phyloP scores from a whole-genome alignment of 2,888 invertebrate genomes.

The Alloplasta piceator region DNA sequence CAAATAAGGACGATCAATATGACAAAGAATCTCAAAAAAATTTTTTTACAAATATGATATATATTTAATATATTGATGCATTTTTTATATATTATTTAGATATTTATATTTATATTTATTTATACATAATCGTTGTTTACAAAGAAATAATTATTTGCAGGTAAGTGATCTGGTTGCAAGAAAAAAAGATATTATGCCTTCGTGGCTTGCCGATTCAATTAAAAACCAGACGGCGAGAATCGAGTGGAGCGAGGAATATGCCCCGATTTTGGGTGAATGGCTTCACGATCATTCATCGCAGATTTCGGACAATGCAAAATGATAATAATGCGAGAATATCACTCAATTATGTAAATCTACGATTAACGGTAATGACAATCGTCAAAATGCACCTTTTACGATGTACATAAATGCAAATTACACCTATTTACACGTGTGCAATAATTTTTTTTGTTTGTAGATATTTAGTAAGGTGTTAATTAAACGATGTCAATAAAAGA shows the following conservation, averaged over 20 bases:
- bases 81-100: background rate
- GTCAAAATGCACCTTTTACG: background rate
- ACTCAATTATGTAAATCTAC: background rate
- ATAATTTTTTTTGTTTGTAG: too few species aligned
- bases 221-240: slow-evolving; percentile 47
- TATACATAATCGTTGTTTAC: background rate
- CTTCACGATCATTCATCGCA: slow-evolving; percentile 49
- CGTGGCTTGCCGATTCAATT: slow-evolving; percentile 29
- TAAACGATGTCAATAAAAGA: too few species aligned
- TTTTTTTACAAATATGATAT: background rate
- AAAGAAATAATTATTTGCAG: slow-evolving; percentile 34
- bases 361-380: slow-evolving; percentile 4
- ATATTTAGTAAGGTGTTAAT: too few species aligned
- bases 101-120: slow-evolving; percentile 1
- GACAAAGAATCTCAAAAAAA: background rate
- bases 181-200: slow-evolving; percentile 15
- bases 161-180: slow-evolving; percentile 44
- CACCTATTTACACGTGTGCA: too few species aligned
- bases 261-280: slow-evolving; percentile 61
- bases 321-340: slow-evolving; percentile 6
- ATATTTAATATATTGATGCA: background rate
- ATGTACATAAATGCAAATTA: too few species aligned
- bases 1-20: background rate
- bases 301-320: background rate
- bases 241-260: slow-evolving; percentile 57